Evolutionary conservation across 2,113 vertebrate genomes (phyloP).

Genomic region (Callospermophilus lateralis): DNA sequence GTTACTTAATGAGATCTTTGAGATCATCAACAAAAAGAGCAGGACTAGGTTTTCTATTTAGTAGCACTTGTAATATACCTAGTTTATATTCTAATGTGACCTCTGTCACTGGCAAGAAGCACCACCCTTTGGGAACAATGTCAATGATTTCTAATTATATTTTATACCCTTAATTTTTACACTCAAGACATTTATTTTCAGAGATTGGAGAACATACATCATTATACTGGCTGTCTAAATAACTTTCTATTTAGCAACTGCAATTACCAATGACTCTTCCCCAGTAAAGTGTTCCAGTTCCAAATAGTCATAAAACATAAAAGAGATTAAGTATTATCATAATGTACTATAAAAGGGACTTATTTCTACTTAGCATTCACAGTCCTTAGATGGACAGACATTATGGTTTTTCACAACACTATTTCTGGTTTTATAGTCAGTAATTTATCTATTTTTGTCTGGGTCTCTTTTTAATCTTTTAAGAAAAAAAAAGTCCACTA

Average conservation of each 20-base stretch:
- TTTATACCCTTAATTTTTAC: constrained; percentile 9
- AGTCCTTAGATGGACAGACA: neutral
- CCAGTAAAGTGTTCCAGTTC: fast-evolving
- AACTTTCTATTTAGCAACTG: neutral
- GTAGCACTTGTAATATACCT: constrained; percentile 43
- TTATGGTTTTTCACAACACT: neutral
- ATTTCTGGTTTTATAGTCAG: neutral
- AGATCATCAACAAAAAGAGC: neutral
- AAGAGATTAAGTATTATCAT: neutral
- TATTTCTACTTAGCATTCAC: neutral
- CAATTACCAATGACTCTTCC: neutral
- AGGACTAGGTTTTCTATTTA: neutral
- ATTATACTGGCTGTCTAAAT: neutral
- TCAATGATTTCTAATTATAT: constrained; percentile 37
- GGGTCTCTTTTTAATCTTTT: neutral
- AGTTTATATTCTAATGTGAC: constrained; percentile 40
- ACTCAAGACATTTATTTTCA: neutral
- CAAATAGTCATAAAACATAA: neutral
- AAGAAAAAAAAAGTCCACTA: neutral
- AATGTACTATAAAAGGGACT: neutral
- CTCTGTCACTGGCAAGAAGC: neutral
- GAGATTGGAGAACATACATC: constrained; percentile 4
- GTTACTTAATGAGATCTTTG: neutral
- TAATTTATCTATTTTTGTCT: neutral
- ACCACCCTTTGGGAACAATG: neutral